Evolutionary conservation across 2,888 invertebrate species (phyloP), one percentile per base, ranked within the genome.

Genomic region (Rhabditoides inermis): DNA sequence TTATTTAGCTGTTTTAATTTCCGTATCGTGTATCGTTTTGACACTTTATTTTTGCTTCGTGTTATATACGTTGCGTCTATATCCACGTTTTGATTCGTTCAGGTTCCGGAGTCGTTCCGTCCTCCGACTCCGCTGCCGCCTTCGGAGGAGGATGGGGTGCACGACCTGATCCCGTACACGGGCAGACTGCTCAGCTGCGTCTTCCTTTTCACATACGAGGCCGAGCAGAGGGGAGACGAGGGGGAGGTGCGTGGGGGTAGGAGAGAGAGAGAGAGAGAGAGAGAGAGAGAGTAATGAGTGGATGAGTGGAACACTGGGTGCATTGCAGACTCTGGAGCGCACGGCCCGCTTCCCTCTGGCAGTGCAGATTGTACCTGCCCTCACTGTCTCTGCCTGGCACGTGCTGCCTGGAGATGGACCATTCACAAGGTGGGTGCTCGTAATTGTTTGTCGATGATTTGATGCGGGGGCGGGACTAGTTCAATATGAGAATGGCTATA

Each of bases 321-420:
- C 22, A 18, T 56, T 61, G 25, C 37, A 67, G 60, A 37, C 36
- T n/a, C 67, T 62, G 41, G 68, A 70, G 39, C 56, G 74, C 20
- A 63, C 58, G 30, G 61, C 60, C 32, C 59, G 58, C 20, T 55
- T 74, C 18, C 68, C 68, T 27, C 53, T 75, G 49, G 73, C 72
- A 22, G 60, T 74, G 20, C 59, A 66, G 6, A 73, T 75, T 30
- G 68, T 74, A 20, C 74, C 74, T 2, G 74, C 74, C 18, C 57
- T 74, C n/a, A 71, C 68, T n/a, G 71, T 74, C 4, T 64, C 72
- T 12, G 65, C 70, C 22, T 74, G 75, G 74, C 69, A 68, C 40
- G 65, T 75, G 23, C 58, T 75, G 10, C 67, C 75, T 18, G 68
- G 68, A 42, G 68, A 68, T 45, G 61, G 59, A 10, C 64, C 65